Base-by-base conservation (phyloP, 2,888 invertebrate genomes). In the Eristalis intricaria region DNA sequence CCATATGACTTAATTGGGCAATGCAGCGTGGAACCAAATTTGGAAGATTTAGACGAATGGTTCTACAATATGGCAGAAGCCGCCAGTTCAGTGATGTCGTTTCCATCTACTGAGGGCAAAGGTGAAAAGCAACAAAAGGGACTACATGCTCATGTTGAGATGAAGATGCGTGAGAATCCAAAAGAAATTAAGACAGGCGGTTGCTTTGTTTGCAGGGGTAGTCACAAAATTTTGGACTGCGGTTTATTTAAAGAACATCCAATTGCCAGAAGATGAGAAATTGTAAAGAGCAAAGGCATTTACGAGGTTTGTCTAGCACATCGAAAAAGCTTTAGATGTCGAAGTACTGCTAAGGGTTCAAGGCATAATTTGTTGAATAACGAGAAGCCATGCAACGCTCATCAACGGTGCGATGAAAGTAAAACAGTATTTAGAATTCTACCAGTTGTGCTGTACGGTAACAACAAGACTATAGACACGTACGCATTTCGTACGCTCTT, bases 1-100 rank as follows among this genome's bases (percentile, higher is more conserved):
- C 76, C 19, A 71, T 85, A 61, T 43, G 73, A 69, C 50, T 89
- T 23, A 58, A 89, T 23, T 89, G 88, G 88, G 84, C 86, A 13
- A 26, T 88, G 50, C 50, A 50, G n/a, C n/a, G 19, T n/a, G 50
- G 60, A 38, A 13, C 63, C 19, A 10, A 71, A 66, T 64, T 23
- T 86, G 8, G 23, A 22, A 1, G 43, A 22, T 10, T 88, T 84
- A 56, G 77, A 75, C 60, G 61, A 71, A 43, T 86, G 82, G 79
- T 15, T 87, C 5, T 81, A 76, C 15, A 74, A 68, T 19, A 79
- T 80, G 60, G 80, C 83, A 38, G 78, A 84, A 2, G 84, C 83
- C 3, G 83, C 88, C n/a, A 88, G 75, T 60, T 65, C 58, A 19
- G 43, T 86, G 2, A 73, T 58, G 13, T 8, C 63, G 22, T 60